Conservation (phyloP, 2,888 invertebrate genomes). For the Siphonodentalium dalli region DNA sequence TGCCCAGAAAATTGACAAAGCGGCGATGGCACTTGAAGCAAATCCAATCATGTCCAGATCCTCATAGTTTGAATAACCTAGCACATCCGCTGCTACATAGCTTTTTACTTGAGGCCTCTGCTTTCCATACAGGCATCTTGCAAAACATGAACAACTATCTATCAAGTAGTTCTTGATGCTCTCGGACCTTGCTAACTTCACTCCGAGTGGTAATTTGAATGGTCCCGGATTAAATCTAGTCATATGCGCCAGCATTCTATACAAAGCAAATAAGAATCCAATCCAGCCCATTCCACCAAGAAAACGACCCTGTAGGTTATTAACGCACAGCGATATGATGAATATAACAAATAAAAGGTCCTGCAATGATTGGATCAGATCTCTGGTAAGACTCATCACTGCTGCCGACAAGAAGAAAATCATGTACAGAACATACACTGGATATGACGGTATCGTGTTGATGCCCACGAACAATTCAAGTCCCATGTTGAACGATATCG, state of each 20-base stretch:
- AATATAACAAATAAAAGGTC: constrained; percentile 31
- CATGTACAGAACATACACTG: constrained; percentile 33
- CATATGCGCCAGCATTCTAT: constrained; percentile 38
- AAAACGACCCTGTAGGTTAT: constrained; percentile 28
- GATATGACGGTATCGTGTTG: neutral
- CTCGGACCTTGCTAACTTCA: constrained; percentile 15
- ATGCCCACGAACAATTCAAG: constrained; percentile 21
- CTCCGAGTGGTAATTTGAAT: constrained; percentile 34
- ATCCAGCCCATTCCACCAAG: constrained; percentile 37
- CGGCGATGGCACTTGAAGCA: constrained; percentile 35
- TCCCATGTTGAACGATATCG: constrained; percentile 31
- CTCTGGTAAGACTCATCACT: constrained; percentile 29
- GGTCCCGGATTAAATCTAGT: constrained; percentile 22
- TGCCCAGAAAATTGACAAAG: constrained; percentile 34
- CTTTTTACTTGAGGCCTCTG: constrained; percentile 34
- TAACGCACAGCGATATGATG: constrained; percentile 29
- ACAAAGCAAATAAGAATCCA: constrained; percentile 36
- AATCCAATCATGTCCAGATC: constrained; percentile 38
- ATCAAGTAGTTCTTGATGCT: constrained; percentile 15
- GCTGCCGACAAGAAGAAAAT: constrained; percentile 29
- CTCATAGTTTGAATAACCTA: constrained; percentile 41
- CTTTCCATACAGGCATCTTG: constrained; percentile 23
- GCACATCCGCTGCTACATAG: constrained; percentile 26
- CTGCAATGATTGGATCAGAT: constrained; percentile 33
- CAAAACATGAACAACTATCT: constrained; percentile 14